phyloP scores from a whole-genome alignment of 2,113 vertebrate species.

The Mugil cephalus region DNA sequence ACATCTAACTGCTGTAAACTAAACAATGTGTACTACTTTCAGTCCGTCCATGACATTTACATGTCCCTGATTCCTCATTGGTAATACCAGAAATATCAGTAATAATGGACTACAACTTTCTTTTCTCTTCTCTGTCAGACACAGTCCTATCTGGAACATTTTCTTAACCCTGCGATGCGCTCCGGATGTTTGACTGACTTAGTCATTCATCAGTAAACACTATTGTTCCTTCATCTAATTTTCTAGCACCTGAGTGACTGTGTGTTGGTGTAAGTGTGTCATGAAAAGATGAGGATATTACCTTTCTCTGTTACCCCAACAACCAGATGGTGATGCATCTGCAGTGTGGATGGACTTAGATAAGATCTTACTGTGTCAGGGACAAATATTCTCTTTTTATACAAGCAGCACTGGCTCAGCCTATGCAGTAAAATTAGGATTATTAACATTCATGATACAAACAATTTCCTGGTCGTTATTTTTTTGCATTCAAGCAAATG shows the following conservation, averaged over 20 bases:
- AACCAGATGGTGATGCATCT: background rate
- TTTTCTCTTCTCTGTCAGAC: background rate
- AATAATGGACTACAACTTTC: background rate
- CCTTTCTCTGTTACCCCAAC: background rate
- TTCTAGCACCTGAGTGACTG: background rate
- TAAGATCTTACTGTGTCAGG: background rate
- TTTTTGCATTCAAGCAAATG: background rate
- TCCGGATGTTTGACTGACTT: background rate
- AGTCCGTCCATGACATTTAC: background rate
- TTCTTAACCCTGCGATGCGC: background rate
- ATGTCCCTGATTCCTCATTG: background rate
- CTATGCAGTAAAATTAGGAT: too few species aligned
- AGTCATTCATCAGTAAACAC: constrained; percentile 2
- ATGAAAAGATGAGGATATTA: background rate
- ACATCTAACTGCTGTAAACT: constrained; percentile 21
- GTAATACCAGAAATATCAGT: too few species aligned
- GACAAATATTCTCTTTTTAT: background rate
- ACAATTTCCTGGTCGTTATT: background rate
- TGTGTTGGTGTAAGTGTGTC: background rate
- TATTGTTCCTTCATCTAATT: constrained; percentile 17
- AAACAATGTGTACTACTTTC: background rate
- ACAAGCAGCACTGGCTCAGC: background rate
- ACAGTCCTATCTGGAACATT: constrained; percentile 4
- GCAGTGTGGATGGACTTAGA: too few species aligned
- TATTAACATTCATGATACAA: background rate